Base-by-base conservation (phyloP, 2,888 invertebrate species). In the Pheosia tremula region DNA sequence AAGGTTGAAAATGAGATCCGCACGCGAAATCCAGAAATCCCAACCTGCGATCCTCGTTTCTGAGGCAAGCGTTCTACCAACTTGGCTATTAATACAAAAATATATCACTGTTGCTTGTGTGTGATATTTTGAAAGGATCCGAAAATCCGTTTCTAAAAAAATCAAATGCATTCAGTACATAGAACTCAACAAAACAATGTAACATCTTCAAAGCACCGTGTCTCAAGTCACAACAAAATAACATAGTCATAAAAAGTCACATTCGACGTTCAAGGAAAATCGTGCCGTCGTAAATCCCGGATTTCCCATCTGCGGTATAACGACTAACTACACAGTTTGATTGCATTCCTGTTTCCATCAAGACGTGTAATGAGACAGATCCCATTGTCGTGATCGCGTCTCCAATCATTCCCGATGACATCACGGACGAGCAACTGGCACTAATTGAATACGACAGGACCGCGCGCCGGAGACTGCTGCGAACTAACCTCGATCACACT, bases 381-480 rank as follows among this genome's bases (percentile, higher is more conserved):
- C 72, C 71, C 70, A 78, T 81, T 81, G 83, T 82, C 67, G 70
- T 79, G 77, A 80, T 83, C 85, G 81, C 79, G 80, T 76, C 79
- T 81, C 76, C 81, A 83, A 87, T 84, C 79, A 77, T 76, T 78
- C 75, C 75, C 72, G 80, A 83, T 91, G 92, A 91, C 91, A 91
- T 92, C 92, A 93, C 83, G 74, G 68, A 71, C 79, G 76, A 86
- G 82, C 79, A 77, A 84, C 81, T 85, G 85, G 70, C 84, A 85
- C 84, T 91, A 93, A 93, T 93, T 93, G 91, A 89, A 81, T 79
- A 81, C 80, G 77, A 72, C 77, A 75, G 75, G 83, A 75, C 77
- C 80, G 82, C 77, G 79, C 82, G 84, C 68, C 71, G 68, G 74
- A 76, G 80, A 78, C 83, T 86, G 82, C 84, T 75, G 73, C 84